phyloP scores from a whole-genome alignment of 2,888 invertebrate genomes.

The Biston betularia region DNA sequence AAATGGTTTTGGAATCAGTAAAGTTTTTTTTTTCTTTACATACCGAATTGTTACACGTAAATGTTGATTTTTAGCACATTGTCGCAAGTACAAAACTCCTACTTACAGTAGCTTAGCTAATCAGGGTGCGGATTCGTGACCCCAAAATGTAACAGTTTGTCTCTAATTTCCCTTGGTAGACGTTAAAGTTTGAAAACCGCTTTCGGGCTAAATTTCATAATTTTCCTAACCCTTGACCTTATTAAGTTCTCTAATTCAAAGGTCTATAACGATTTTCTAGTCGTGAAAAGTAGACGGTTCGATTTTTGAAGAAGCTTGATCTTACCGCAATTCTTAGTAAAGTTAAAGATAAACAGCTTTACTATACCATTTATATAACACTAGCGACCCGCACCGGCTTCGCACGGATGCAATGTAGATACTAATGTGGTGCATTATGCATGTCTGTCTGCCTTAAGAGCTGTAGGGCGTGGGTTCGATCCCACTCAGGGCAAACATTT shows the following conservation, averaged over 20 bases:
- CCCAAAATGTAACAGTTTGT: slow-evolving; percentile 16
- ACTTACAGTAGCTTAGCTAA: background rate
- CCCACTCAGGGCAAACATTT: too few species aligned
- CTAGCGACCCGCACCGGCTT: too few species aligned
- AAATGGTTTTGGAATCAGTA: too few species aligned
- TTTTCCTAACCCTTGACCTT: slow-evolving; percentile 13
- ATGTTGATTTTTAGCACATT: too few species aligned
- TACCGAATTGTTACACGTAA: too few species aligned
- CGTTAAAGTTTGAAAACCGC: slow-evolving; percentile 18
- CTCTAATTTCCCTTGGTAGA: slow-evolving; percentile 25
- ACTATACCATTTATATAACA: too few species aligned
- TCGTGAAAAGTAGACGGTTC: background rate
- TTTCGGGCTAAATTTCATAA: slow-evolving; percentile 18
- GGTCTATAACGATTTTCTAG: background rate
- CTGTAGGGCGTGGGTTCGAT: too few species aligned
- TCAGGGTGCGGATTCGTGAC: slow-evolving; percentile 15
- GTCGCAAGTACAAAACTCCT: background rate
- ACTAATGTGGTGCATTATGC: too few species aligned
- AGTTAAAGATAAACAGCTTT: background rate
- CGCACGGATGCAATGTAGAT: too few species aligned
- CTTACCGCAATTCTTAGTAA: background rate
- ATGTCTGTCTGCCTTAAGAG: too few species aligned
- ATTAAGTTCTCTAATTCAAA: slow-evolving; percentile 5
- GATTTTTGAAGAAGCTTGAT: background rate
- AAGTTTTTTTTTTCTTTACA: too few species aligned